Evolutionary conservation across 2,113 vertebrate genomes (phyloP).

Genomic region (Nematolebias whitei): DNA sequence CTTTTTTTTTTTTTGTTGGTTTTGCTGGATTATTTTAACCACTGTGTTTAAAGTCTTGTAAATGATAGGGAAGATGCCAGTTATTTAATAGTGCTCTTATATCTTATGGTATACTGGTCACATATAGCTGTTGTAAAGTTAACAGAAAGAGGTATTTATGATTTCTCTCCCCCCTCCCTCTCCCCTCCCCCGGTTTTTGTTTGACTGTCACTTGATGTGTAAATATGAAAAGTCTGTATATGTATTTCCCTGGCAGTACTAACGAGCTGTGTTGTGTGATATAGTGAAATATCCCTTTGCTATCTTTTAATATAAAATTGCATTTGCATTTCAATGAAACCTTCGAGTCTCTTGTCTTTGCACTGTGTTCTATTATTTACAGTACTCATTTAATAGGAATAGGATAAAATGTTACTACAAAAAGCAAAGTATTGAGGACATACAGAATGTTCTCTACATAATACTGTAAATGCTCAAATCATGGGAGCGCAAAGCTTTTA

Average conservation of each 20-base stretch:
- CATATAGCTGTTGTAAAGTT: conserved; percentile 85
- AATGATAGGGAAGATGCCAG: conserved; percentile 81
- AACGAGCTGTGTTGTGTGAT: conserved; percentile 84
- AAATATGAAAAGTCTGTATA: conserved; percentile 84
- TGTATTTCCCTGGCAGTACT: conserved; percentile 84
- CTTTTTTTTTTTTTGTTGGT: conserved; percentile 73
- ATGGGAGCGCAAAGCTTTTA: no score
- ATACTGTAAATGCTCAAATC: no score
- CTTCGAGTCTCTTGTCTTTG: conserved; percentile 28
- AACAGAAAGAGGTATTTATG: conserved; percentile 86
- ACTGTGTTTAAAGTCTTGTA: conserved; percentile 83
- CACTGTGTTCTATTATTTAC: background rate
- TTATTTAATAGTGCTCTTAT: conserved; percentile 84
- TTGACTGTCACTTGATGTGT: conserved; percentile 82
- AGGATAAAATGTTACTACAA: background rate
- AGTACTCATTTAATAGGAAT: background rate
- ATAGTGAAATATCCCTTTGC: conserved; percentile 82
- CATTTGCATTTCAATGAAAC: conserved; percentile 78
- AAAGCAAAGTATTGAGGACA: no score
- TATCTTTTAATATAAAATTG: conserved; percentile 87
- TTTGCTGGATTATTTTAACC: conserved; percentile 95
- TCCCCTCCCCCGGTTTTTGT: conserved; percentile 11
- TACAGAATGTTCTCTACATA: no score
- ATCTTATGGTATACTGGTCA: conserved; percentile 76
- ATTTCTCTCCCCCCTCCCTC: conserved; percentile 62